A percentile compares a stretch with the other conserved stretches of the same genome.
Evolutionary conservation across 2,888 invertebrate genomes (phyloP).

Genomic region (Harpalus rufipes): DNA sequence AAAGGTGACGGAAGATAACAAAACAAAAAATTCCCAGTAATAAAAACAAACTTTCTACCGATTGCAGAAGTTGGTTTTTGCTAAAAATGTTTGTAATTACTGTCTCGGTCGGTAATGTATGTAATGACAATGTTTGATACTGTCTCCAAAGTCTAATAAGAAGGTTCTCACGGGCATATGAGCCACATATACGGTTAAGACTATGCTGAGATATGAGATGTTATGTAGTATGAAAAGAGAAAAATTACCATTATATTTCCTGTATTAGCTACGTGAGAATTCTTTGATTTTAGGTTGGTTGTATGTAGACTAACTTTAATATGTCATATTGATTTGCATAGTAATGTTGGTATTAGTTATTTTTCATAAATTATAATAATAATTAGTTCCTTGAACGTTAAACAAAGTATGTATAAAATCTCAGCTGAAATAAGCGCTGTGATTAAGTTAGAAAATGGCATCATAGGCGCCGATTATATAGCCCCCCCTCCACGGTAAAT

Average conservation of each 20-base stretch:
- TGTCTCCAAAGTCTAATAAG: constrained; percentile 55
- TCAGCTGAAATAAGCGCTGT: no score
- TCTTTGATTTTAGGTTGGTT: neutral
- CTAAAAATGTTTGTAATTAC: constrained; percentile 47
- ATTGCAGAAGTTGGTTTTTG: constrained; percentile 29
- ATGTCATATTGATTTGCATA: neutral
- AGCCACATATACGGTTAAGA: neutral
- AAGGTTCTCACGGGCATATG: constrained; percentile 27
- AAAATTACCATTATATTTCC: neutral
- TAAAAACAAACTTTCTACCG: constrained; percentile 53
- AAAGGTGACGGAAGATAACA: no score
- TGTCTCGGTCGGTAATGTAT: constrained; percentile 15
- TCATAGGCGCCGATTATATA: no score
- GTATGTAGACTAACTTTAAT: neutral
- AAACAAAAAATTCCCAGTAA: neutral
- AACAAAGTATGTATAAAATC: no score
- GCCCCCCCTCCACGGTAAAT: no score
- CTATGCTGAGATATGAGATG: neutral
- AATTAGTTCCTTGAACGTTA: no score
- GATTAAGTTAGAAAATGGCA: no score
- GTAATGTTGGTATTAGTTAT: neutral
- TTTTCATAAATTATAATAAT: no score
- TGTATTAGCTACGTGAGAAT: neutral
- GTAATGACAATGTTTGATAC: constrained; percentile 56
- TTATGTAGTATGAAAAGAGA: neutral